Conservation (phyloP, 1,140 invertebrate species). For the Drosophila kikkawai region DNA sequence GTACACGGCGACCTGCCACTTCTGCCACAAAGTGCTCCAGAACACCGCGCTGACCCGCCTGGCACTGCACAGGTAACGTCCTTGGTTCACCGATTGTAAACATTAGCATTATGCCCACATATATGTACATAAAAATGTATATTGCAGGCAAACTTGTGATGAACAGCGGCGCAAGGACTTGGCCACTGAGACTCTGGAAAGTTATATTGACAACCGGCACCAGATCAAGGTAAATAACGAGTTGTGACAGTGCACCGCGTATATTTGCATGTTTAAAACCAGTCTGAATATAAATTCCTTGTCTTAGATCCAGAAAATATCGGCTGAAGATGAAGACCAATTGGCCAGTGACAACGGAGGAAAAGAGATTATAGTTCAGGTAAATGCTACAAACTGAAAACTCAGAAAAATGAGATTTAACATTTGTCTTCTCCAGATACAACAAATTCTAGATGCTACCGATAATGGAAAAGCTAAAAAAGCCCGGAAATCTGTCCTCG, state of each 20-base stretch:
- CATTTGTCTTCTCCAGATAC: slow-evolving; percentile 14
- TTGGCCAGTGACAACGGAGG: slow-evolving; percentile 8
- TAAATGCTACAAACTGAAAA: background rate
- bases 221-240: slow-evolving; percentile 17
- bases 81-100: background rate
- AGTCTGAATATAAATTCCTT: background rate
- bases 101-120: slow-evolving; percentile 4
- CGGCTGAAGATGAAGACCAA: background rate
- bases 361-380: slow-evolving; percentile 49
- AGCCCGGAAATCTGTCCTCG: background rate
- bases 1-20: slow-evolving; percentile 37
- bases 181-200: too few species aligned
- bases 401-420: background rate
- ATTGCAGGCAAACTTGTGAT: slow-evolving; percentile 40
- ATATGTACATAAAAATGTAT: too few species aligned
- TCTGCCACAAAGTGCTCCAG: slow-evolving; percentile 32
- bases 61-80: slow-evolving; percentile 42
- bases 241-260: too few species aligned
- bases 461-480: background rate
- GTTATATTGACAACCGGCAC: background rate
- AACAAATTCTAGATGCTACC: slow-evolving; percentile 21
- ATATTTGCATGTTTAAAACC: background rate
- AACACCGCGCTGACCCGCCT: slow-evolving; percentile 44
- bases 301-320: slow-evolving; percentile 23
- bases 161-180: slow-evolving; percentile 4